These are phyloP conservation scores for Lanistes nyassanus DNA, from an alignment of 1,140 invertebrate genomes.

Conservation along the genomic window DNA sequence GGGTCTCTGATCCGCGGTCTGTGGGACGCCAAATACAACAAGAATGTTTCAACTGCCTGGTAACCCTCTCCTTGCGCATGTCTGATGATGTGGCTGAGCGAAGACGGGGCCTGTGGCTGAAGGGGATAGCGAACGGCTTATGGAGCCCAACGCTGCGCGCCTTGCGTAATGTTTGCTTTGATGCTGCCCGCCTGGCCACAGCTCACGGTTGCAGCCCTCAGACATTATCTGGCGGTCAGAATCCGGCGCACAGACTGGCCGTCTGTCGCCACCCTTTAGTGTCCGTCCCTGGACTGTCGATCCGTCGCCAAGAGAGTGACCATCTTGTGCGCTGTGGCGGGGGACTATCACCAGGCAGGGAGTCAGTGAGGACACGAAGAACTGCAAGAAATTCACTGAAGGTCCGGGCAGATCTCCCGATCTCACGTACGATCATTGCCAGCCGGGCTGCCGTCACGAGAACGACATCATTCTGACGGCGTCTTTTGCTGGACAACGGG, in stretches of 20 bases:
- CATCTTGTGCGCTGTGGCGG: no score
- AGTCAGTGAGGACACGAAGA: no score
- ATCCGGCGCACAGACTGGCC: not conserved
- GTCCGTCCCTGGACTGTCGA: not conserved
- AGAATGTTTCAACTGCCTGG: slow-evolving; percentile 31
- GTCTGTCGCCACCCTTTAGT: not conserved
- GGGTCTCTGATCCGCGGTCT: slow-evolving; percentile 10
- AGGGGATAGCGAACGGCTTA: slow-evolving; percentile 16
- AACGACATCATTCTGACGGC: no score
- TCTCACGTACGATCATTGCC: no score
- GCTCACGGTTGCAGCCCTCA: not conserved
- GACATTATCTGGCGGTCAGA: not conserved
- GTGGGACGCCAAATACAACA: slow-evolving; percentile 19
- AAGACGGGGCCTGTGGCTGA: not conserved
- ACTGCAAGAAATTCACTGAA: no score
- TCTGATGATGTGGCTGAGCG: not conserved
- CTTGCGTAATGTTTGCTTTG: slow-evolving; percentile 33
- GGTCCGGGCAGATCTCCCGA: no score
- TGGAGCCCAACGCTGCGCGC: not conserved
- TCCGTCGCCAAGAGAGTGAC: no score
- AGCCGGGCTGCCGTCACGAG: no score
- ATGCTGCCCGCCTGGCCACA: slow-evolving; percentile 20
- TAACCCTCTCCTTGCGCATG: slow-evolving; percentile 21
- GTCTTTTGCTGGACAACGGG: no score
- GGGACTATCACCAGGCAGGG: no score